Evolutionary conservation across 2,113 vertebrate genomes (phyloP).

Genomic region (Glaucidium brasilianum): DNA sequence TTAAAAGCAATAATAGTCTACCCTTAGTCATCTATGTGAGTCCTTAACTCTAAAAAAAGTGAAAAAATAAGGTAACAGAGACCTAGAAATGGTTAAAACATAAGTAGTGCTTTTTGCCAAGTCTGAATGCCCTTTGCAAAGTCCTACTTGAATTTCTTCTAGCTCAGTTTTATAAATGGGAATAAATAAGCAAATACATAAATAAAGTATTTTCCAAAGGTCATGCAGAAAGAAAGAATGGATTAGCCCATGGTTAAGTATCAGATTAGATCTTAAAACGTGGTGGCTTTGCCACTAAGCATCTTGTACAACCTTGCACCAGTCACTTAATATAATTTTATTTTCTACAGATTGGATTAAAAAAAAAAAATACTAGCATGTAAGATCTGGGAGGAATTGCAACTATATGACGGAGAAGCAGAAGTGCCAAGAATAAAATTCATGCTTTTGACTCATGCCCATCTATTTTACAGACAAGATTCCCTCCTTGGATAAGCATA

Average conservation of each 20-base stretch:
- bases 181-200: background rate
- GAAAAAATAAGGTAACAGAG: background rate
- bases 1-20: background rate
- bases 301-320: background rate
- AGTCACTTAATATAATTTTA: background rate
- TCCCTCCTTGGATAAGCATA: background rate
- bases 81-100: background rate
- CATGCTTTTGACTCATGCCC: background rate
- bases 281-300: background rate
- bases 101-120: background rate
- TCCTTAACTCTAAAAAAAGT: background rate
- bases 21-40: background rate
- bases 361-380: background rate
- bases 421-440: background rate
- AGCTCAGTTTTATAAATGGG: background rate
- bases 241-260: background rate
- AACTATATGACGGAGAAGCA: background rate
- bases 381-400: background rate
- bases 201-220: slow-evolving; percentile 3
- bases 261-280: background rate
- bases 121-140: background rate
- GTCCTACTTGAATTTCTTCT: background rate
- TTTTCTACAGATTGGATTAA: background rate
- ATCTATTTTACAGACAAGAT: background rate
- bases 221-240: background rate